These are phyloP conservation scores for Equus przewalskii DNA, from an alignment of 2,113 vertebrate species.

Conservation along the genomic window DNA sequence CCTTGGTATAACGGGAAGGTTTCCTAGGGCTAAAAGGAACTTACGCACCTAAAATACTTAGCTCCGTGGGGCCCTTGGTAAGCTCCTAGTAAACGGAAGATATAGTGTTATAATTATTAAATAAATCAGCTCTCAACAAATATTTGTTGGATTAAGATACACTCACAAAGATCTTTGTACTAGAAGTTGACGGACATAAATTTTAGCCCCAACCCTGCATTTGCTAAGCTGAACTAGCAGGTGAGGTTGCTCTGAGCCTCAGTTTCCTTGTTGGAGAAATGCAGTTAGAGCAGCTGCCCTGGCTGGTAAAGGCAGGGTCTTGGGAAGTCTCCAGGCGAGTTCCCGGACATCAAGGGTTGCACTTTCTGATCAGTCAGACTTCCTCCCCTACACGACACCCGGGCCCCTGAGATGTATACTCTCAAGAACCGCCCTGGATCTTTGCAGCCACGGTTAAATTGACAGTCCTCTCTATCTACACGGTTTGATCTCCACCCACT, in stretches of 20 bases:
- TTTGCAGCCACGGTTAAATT: background rate
- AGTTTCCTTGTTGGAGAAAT: background rate
- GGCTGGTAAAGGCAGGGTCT: background rate
- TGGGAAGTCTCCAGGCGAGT: background rate
- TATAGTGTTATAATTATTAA: background rate
- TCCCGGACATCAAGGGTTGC: too few relatives aligned
- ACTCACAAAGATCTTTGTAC: constrained; percentile 10
- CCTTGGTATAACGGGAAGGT: background rate
- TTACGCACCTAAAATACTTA: background rate
- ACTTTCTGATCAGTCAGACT: background rate
- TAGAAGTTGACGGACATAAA: background rate
- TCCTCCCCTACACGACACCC: background rate
- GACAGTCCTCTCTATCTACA: background rate
- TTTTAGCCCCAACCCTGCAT: background rate
- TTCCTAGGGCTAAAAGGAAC: constrained; percentile 24
- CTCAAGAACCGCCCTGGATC: background rate
- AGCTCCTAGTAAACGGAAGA: background rate
- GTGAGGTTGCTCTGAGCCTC: background rate
- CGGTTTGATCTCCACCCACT: background rate
- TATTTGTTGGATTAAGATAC: background rate
- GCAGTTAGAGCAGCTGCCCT: background rate
- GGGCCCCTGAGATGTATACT: background rate
- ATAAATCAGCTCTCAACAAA: background rate
- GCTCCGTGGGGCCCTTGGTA: background rate
- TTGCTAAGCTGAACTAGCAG: background rate